phyloP scores from a whole-genome alignment of 2,113 vertebrate genomes.

The Macquaria australasica region DNA sequence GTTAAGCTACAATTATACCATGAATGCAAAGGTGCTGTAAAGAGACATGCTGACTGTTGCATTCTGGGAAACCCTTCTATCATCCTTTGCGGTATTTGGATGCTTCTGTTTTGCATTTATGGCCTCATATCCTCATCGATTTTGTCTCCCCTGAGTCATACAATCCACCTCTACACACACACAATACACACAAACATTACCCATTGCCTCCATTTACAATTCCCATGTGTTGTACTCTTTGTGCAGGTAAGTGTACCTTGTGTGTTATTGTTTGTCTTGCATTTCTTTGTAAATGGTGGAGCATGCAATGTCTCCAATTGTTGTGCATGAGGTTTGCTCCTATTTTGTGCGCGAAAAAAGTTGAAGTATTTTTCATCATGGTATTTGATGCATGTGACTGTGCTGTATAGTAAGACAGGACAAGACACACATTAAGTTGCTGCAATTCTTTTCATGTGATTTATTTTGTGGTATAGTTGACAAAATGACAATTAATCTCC shows the following conservation, averaged over 20 bases:
- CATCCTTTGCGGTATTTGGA: constrained; percentile 38
- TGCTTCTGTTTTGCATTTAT: constrained; percentile 71
- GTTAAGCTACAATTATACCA: neutral
- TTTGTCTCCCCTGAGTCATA: constrained; percentile 35
- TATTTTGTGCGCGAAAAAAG: neutral
- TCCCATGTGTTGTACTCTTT: neutral
- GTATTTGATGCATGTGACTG: neutral
- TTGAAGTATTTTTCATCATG: neutral
- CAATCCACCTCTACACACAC: neutral
- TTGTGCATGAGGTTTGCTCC: neutral
- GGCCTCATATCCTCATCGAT: constrained; percentile 64
- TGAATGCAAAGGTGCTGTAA: constrained; percentile 5
- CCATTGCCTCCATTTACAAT: constrained; percentile 14
- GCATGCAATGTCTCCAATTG: neutral
- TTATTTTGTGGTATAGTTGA: neutral
- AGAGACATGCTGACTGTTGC: constrained; percentile 43
- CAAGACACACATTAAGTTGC: neutral
- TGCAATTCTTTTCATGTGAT: neutral
- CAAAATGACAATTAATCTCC: neutral
- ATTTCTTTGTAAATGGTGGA: neutral
- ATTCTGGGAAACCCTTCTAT: constrained; percentile 8
- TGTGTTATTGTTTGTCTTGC: neutral
- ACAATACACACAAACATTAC: constrained; percentile 3
- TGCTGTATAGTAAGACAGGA: neutral
- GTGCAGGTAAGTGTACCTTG: neutral